These are phyloP conservation scores for Gavialis gangeticus DNA, from an alignment of 2,113 vertebrate genomes.

Conservation along the genomic window DNA sequence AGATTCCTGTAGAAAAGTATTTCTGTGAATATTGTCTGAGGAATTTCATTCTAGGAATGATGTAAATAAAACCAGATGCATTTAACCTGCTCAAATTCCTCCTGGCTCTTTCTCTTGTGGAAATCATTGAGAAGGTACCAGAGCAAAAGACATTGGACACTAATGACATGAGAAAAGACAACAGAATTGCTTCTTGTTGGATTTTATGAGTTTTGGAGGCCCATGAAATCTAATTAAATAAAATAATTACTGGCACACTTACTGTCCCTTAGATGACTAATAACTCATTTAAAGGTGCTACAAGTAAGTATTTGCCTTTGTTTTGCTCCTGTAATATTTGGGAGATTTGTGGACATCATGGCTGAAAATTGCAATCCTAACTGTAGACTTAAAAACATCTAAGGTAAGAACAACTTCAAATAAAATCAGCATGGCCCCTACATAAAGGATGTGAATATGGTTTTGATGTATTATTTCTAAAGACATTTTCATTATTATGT, in stretches of 20 bases:
- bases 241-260: background rate
- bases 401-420: background rate
- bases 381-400: background rate
- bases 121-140: no score
- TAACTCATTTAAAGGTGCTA: background rate
- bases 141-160: no score
- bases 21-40: no score
- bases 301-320: background rate
- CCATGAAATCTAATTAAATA: background rate
- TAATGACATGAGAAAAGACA: no score
- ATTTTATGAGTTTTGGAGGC: background rate
- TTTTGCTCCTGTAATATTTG: background rate
- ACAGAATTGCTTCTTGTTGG: no score
- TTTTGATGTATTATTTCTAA: slow-evolving; percentile 51
- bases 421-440: background rate
- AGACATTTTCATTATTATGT: slow-evolving; percentile 41
- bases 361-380: background rate
- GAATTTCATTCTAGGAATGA: no score
- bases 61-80: no score
- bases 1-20: no score
- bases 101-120: no score
- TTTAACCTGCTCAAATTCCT: no score
- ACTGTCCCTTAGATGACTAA: background rate
- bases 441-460: background rate
- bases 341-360: background rate